Conservation (phyloP, 2,888 invertebrate species). For the Eretmocerus hayati region DNA sequence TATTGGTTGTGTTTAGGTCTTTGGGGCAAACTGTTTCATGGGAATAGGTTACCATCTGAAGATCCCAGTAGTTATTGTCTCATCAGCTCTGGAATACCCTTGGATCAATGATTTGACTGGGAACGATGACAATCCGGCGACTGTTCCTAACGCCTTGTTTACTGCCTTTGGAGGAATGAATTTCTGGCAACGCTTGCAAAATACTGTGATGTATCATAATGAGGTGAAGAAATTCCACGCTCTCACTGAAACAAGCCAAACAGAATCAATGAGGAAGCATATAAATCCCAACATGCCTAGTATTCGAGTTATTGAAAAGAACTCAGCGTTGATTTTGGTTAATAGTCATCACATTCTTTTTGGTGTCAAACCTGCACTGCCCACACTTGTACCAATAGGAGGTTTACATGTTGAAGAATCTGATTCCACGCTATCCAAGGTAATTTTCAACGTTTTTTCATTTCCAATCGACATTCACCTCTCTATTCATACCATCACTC, state of each 20-base stretch:
- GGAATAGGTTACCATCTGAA: conserved; percentile 54
- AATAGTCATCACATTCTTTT: conserved; percentile 50
- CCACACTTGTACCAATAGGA: conserved; percentile 49
- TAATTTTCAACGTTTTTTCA: conserved; percentile 5
- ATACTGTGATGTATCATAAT: conserved; percentile 14
- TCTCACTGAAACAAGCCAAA: conserved; percentile 19
- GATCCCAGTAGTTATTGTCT: conserved; percentile 53
- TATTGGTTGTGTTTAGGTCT: too few species aligned
- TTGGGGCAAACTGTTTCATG: conserved; percentile 56
- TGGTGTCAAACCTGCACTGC: conserved; percentile 45
- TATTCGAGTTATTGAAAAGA: conserved; percentile 46
- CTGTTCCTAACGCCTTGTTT: conserved; percentile 47
- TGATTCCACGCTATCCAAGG: conserved; percentile 2
- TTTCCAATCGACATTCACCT: too few species aligned
- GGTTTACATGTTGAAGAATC: conserved; percentile 46
- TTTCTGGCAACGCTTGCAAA: conserved; percentile 28
- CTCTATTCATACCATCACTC: too few species aligned
- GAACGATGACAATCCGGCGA: conserved; percentile 55
- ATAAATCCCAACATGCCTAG: conserved; percentile 37
- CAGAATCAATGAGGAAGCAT: conserved; percentile 24
- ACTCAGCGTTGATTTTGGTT: conserved; percentile 47
- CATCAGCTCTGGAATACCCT: conserved; percentile 53
- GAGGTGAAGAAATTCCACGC: conserved; percentile 8
- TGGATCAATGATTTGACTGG: conserved; percentile 54
- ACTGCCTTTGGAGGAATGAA: conserved; percentile 12